Evolutionary conservation across 2,113 vertebrate species (phyloP).

Genomic region (Corythornis vintsioides): DNA sequence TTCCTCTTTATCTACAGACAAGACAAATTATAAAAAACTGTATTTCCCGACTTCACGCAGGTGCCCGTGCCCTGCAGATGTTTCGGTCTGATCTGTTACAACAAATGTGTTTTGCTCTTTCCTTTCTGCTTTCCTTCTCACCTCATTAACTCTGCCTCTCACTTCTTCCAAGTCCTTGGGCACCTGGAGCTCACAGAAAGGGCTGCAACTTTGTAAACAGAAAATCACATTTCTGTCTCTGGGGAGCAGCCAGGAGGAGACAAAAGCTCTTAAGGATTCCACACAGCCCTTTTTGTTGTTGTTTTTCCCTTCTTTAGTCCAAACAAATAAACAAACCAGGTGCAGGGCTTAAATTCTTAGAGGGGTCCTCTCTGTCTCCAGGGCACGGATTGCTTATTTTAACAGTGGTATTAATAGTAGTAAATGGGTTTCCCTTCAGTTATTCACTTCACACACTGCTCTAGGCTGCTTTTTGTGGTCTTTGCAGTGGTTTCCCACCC

Average conservation of each 20-base stretch:
- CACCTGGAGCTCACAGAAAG: slow-evolving; percentile 53
- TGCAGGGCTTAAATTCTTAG: not conserved
- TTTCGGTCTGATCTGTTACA: slow-evolving; percentile 28
- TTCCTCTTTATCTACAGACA: not conserved
- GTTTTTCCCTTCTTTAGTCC: not conserved
- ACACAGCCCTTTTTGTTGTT: not conserved
- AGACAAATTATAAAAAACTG: not conserved
- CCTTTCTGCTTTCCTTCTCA: slow-evolving; percentile 69
- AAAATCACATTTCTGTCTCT: not conserved
- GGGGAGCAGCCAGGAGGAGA: not conserved
- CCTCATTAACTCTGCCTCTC: slow-evolving; percentile 74
- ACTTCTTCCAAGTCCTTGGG: slow-evolving; percentile 66
- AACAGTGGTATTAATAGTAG: slow-evolving; percentile 8
- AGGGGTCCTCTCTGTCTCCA: not conserved
- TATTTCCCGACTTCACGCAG: not conserved
- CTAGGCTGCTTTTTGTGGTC: not conserved
- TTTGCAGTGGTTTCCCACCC: slow-evolving; percentile 4
- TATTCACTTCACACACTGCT: not conserved
- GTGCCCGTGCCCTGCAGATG: slow-evolving; percentile 45
- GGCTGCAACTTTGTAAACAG: slow-evolving; percentile 7
- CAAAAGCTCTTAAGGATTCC: not conserved
- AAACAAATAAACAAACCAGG: slow-evolving; percentile 56
- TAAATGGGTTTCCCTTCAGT: slow-evolving; percentile 43
- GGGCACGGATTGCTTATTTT: slow-evolving; percentile 24
- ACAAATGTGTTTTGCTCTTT: slow-evolving; percentile 47